Base-by-base conservation (phyloP, 1,140 invertebrate genomes). In the Oedothorax gibbosus region DNA sequence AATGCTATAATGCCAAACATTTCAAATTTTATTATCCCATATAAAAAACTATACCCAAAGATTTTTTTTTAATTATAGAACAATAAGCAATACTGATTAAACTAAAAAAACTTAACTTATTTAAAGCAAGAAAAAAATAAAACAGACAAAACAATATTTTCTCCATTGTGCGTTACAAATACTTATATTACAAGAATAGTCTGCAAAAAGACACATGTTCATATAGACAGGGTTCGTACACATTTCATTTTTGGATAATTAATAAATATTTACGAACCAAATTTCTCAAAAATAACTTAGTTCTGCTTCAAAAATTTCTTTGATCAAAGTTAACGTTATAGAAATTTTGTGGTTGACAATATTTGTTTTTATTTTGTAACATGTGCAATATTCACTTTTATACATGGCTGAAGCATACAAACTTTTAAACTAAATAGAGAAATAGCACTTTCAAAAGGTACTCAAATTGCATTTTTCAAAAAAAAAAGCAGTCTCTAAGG, bases 61-160 rank as follows among this genome's bases (percentile, higher is more conserved):
- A 15, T 64, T n/a, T 7, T 20, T 10, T 21, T 60, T 50, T 50
- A 64, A 64, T 35, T 20, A 79, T 21, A 49, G 65, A 82, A n/a
- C n/a, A n/a, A 21, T 21, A 21, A 72, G n/a, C 72, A 82, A 82
- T 82, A 82, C 80, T 73, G 80, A 71, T 82, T 73, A 82, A 82
- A 81, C 78, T 81, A 81, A 81, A 53, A 81, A 81, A 81, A 82
- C 80, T 73, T 82, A 82, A 82, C 66, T 21, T 64, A 64, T 71
- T 81, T 71, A 50, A 71, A 60, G 57, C 3, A 77, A 62, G 64
- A 82, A 73, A 82, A 71, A 18, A 73, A 73, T 73, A 64, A 82
- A 82, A 82, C 80, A 73, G 66, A 81, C 69, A 82, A 82, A 82
- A 82, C 68, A 82, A 82, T 73, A 82, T 79, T 21, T 79, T 82